Base-by-base conservation (phyloP, 2,888 invertebrate species). In the Ormyrus labotus region DNA sequence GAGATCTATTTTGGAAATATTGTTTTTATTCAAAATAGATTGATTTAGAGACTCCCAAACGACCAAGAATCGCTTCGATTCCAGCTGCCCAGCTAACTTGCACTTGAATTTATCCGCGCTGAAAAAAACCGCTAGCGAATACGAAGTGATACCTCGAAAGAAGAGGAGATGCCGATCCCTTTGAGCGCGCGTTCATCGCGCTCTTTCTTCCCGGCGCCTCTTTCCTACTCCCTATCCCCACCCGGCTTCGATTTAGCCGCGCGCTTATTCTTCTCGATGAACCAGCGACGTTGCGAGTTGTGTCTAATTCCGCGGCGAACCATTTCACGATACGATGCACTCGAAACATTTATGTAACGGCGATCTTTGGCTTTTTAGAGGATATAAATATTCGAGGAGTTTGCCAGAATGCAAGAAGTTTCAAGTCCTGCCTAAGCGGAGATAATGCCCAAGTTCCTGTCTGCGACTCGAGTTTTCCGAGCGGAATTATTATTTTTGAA, bases 261-360 rank as follows among this genome's bases (percentile, higher is more conserved):
- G 34, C 34, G 34, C 3, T 34, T 34, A 34, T 34, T 34, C 34
- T 34, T 34, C 34, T 34, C 34, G 34, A 34, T 34, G 2, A 2
- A 4, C 34, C 34, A 4, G 34, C 34, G 34, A 34, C 2, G 34
- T 34, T 4, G 67, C 78, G 60, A 68, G 51, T 78, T 34, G 67
- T 68, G 68, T 78, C 78, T 78, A 78, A 78, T 78, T 78, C 61
- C 68, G 61, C 48, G 10, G 67, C 71, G 72, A 78, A 73, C 73
- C 60, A 61, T 73, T 78, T 78, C 78, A 73, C 78, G 78, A 78
- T 78, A 72, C 78, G 53, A 73, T 78, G 72, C 78, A 51, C 78
- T 68, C 57, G 73, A 57, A 71, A 68, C 72, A 55, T 78, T 72
- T 73, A 73, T 78, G 67, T 78, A 78, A 78, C 78, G 78, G 78